Evolutionary conservation across 1,140 invertebrate genomes (phyloP).

Genomic region (Drosophila nannoptera): DNA sequence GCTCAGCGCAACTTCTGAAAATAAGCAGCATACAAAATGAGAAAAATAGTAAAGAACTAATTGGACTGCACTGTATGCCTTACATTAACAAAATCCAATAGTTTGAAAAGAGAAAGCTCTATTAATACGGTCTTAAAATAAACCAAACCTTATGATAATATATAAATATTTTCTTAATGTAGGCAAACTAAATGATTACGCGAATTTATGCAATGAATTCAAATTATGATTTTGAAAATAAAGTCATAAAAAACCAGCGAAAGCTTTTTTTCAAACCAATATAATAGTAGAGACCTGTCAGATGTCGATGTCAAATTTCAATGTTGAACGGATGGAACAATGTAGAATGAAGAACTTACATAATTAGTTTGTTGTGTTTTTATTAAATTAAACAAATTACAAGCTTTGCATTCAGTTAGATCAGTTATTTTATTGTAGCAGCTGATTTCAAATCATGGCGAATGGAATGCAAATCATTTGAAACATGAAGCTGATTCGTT

Average conservation of each 20-base stretch:
- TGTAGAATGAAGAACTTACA: background rate
- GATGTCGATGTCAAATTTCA: background rate
- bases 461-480: slow-evolving; percentile 63
- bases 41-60: slow-evolving; percentile 11
- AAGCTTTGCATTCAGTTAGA: slow-evolving; percentile 25
- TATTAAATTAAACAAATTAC: slow-evolving; percentile 9
- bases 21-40: slow-evolving; percentile 26
- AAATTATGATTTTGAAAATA: slow-evolving; percentile 59
- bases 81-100: slow-evolving; percentile 42
- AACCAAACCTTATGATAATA: slow-evolving; percentile 44
- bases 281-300: background rate
- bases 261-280: background rate
- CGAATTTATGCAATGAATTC: slow-evolving; percentile 43
- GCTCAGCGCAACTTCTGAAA: slow-evolving; percentile 26
- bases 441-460: slow-evolving; percentile 54
- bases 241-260: slow-evolving; percentile 31
- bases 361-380: background rate
- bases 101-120: slow-evolving; percentile 31
- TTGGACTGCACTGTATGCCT: slow-evolving; percentile 73
- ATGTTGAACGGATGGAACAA: background rate
- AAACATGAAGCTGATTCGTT: slow-evolving; percentile 48
- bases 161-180: slow-evolving; percentile 63
- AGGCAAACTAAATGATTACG: slow-evolving; percentile 38
- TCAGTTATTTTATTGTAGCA: slow-evolving; percentile 45
- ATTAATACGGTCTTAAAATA: slow-evolving; percentile 23